Evolutionary conservation across 2,797 vertebrate genomes (phyloP).

Genomic region (Micromesistius poutassou): DNA sequence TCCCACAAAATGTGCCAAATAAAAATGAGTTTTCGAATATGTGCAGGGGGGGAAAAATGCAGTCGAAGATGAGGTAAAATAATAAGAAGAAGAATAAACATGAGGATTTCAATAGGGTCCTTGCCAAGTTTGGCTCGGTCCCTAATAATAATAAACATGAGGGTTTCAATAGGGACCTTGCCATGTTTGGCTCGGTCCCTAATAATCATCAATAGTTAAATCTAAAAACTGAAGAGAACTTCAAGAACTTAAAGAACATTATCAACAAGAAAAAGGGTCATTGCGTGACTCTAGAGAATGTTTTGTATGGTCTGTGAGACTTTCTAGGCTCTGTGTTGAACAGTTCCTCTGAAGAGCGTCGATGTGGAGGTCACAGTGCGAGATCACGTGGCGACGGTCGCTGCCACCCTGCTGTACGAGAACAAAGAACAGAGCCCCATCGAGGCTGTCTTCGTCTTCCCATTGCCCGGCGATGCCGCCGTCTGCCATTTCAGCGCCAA

Average conservation of each 20-base stretch:
- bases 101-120: too few species aligned
- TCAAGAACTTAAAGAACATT: not conserved
- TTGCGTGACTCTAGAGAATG: not conserved
- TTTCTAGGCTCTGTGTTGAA: slow-evolving; percentile 6
- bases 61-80: too few species aligned
- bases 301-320: not conserved
- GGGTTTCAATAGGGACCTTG: too few species aligned
- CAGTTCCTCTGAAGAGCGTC: slow-evolving; percentile 80
- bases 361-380: slow-evolving; percentile 71
- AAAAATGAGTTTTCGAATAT: too few species aligned
- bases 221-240: too few species aligned
- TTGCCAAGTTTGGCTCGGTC: too few species aligned
- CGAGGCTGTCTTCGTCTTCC: slow-evolving; percentile 80
- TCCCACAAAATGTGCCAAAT: too few species aligned
- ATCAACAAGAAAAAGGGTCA: not conserved
- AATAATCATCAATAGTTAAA: too few species aligned
- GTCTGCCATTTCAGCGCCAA: slow-evolving; percentile 79
- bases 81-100: too few species aligned
- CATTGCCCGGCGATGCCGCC: slow-evolving; percentile 78
- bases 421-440: slow-evolving; percentile 74
- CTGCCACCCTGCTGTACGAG: slow-evolving; percentile 76
- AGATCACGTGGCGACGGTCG: slow-evolving; percentile 78
- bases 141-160: too few species aligned
- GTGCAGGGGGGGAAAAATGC: too few species aligned
- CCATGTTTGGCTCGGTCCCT: too few species aligned